Base-by-base conservation (phyloP, 2,797 vertebrate species). In the Gallinago solitaria region DNA sequence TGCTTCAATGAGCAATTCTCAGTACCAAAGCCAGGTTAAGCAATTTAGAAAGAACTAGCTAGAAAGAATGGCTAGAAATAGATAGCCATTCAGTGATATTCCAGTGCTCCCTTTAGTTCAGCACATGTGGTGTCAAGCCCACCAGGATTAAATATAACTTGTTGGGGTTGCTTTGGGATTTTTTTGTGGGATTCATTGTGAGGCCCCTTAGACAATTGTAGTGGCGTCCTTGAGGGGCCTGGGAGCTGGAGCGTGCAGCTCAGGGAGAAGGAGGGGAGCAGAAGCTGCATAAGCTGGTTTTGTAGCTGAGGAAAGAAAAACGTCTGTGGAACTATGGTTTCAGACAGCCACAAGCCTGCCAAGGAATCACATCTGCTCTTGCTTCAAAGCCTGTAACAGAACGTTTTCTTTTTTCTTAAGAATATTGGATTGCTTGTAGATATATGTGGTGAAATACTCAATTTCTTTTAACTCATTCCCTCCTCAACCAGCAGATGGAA, bases 361-460 rank as follows among this genome's bases (percentile, higher is more conserved):
- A 96, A 87, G 47, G 69, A 87, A 80, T 84, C 86, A 71, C 76
- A 90, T 95, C 94, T 97, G 96, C 82, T 95, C 86, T 90, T 93
- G 85, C 65, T 92, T 89, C 89, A 86, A 78, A 71, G 87, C n/a
- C 56, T 94, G 41, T 86, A 54, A 64, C 64, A 81, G 84, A 94
- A 77, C 32, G 2, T 84, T 93, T 93, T 93, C 25, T 35, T 81
- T 94, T 91, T 95, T 73, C 59, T 89, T 86, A 41, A 84, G 77
- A 90, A 48, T 94, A 74, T 67, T 94, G 39, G 50, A 9, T 80
- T 96, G 71, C 75, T 90, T 95, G 37, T 93, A 87, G 91, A 82
- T 84, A 37, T 21, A 33, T 59, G 43, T 92, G 78, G 65, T 75
- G 37, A 89, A 95, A 89, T 80, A 71, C 1, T 87, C 21, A 0